Conservation (phyloP, 2,797 vertebrate species). For the Epinephelus malabaricus region DNA sequence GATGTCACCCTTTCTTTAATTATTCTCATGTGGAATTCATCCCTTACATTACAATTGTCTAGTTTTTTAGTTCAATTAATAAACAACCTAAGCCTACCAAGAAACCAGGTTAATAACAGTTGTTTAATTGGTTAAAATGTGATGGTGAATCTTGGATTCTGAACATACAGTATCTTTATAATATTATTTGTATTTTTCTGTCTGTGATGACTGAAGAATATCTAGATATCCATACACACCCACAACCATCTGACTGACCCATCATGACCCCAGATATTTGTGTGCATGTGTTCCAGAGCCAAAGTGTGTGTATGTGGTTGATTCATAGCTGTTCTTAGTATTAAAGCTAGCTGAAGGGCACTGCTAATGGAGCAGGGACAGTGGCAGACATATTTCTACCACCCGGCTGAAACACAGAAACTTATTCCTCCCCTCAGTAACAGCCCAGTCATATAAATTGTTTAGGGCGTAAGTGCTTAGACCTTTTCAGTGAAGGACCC, state of each 20-base stretch:
- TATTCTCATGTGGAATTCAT: not conserved
- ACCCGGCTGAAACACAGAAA: slow-evolving; percentile 18
- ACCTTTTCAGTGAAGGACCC: slow-evolving; percentile 38
- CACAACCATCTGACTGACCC: slow-evolving; percentile 37
- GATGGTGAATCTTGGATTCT: not conserved
- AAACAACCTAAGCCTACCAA: no score
- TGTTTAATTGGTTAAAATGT: no score
- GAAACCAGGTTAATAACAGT: no score
- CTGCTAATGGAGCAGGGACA: slow-evolving; percentile 59
- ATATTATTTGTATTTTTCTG: no score
- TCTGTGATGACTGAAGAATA: not conserved
- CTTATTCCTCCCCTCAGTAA: slow-evolving; percentile 12
- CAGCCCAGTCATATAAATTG: slow-evolving; percentile 48
- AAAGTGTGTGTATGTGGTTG: slow-evolving; percentile 35
- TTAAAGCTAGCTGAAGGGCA: slow-evolving; percentile 65
- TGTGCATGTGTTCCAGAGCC: slow-evolving; percentile 17
- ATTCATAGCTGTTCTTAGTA: slow-evolving; percentile 56
- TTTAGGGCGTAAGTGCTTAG: slow-evolving; percentile 44
- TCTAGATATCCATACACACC: not conserved
- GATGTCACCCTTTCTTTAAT: not conserved
- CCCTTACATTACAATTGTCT: not conserved
- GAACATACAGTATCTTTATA: not conserved
- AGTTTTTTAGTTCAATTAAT: not conserved
- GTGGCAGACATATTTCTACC: slow-evolving; percentile 63
- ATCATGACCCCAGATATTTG: slow-evolving; percentile 23